These are phyloP conservation scores for Corynorhinus townsendii DNA, from an alignment of 2,113 vertebrate species.

Conservation along the genomic window DNA sequence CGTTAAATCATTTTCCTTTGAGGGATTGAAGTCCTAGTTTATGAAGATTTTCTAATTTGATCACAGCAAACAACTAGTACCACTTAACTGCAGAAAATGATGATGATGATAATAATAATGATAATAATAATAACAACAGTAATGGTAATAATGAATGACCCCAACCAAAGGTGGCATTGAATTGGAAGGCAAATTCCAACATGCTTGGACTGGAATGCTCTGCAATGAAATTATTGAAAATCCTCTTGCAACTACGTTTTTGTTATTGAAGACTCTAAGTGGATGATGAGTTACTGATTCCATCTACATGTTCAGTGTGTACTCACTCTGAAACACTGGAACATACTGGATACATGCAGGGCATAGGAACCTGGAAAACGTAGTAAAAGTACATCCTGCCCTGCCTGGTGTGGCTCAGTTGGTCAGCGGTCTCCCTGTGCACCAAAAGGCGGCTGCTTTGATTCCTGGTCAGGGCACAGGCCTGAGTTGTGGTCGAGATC, in stretches of 20 bases:
- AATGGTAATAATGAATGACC: not conserved
- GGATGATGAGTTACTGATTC: not conserved
- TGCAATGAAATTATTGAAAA: not conserved
- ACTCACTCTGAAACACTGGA: fast-evolving
- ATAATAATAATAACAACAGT: not conserved
- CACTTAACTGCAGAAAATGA: not conserved
- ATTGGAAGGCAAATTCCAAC: not conserved
- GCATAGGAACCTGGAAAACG: not conserved
- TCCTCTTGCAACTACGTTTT: not conserved
- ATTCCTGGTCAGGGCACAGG: no score
- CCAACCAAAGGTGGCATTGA: not conserved
- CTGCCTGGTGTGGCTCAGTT: no score
- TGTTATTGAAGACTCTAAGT: not conserved
- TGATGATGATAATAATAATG: not conserved
- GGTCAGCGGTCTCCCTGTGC: no score
- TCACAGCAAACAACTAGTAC: not conserved
- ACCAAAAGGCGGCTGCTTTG: no score
- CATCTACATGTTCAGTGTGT: not conserved
- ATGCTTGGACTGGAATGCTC: not conserved
- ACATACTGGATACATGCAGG: not conserved
- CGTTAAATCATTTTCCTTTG: not conserved
- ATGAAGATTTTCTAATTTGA: not conserved
- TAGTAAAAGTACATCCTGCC: not conserved
- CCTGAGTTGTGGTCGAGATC: no score
- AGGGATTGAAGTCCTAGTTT: not conserved